These are phyloP conservation scores for Myocastor coypus DNA, from an alignment of 2,113 vertebrate genomes.

Conservation along the genomic window DNA sequence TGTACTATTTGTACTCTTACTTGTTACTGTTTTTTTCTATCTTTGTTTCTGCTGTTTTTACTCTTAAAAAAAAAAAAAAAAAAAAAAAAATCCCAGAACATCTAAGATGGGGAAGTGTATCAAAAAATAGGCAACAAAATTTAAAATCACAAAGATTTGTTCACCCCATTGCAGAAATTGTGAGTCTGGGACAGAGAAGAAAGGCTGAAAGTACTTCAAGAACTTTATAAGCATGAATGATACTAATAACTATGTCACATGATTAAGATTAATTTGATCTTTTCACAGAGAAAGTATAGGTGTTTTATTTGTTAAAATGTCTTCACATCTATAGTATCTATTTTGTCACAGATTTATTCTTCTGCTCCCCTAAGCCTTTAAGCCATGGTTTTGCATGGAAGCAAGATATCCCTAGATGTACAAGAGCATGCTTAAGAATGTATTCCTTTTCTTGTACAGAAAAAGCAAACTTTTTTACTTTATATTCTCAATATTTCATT, in stretches of 20 bases:
- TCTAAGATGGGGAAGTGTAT: background rate
- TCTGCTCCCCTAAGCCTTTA: background rate
- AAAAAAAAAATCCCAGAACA: too few species aligned
- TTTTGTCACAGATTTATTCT: background rate
- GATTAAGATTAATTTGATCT: background rate
- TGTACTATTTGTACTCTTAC: too few species aligned
- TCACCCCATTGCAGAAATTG: background rate
- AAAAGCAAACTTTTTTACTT: background rate
- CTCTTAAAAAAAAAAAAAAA: too few species aligned
- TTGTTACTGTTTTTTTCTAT: too few species aligned
- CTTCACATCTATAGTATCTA: background rate
- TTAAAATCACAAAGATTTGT: background rate
- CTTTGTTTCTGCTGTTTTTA: too few species aligned
- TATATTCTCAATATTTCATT: background rate
- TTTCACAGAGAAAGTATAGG: background rate
- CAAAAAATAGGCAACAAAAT: slow-evolving; percentile 3
- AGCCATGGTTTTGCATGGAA: background rate
- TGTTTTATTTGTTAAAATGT: background rate
- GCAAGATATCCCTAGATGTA: background rate
- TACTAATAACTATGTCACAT: background rate
- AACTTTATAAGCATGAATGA: background rate
- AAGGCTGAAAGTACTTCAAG: background rate
- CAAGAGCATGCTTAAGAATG: background rate
- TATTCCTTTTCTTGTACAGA: background rate
- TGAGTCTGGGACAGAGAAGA: background rate